Conservation (phyloP, 1,140 invertebrate species). For the Andrena cerasifolii region DNA sequence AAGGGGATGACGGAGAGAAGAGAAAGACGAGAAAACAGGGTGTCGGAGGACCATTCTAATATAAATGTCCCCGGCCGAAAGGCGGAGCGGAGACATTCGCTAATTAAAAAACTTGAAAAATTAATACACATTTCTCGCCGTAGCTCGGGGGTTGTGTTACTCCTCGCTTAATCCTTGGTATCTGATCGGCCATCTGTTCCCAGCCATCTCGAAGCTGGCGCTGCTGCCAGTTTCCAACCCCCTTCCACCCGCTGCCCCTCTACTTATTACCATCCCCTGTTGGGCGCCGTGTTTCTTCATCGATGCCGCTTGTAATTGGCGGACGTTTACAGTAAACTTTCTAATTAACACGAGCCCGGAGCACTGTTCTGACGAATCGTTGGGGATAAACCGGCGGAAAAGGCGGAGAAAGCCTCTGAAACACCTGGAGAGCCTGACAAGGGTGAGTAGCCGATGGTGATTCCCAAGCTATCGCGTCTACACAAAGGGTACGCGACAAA, state of each 20-base stretch:
- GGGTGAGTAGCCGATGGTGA: conserved; percentile 12
- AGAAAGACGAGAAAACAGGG: conserved; percentile 53
- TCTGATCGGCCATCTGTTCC: conserved; percentile 83
- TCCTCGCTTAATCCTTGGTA: conserved; percentile 81
- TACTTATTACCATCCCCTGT: conserved; percentile 49
- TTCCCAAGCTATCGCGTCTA: conserved; percentile 29
- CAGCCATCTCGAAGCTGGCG: conserved; percentile 73
- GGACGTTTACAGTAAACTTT: conserved; percentile 36
- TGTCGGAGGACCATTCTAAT: conserved; percentile 77
- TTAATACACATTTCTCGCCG: conserved; percentile 83
- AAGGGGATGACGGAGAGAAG: conserved; percentile 32
- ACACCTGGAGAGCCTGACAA: not conserved
- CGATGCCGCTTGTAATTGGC: conserved; percentile 23
- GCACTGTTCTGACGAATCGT: not conserved
- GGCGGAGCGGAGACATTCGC: conserved; percentile 81
- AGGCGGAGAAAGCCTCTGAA: not conserved
- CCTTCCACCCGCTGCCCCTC: not conserved
- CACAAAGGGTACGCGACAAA: conserved; percentile 25
- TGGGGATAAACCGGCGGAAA: not conserved
- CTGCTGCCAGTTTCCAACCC: conserved; percentile 33
- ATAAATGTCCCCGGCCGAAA: conserved; percentile 80
- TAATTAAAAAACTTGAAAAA: conserved; percentile 84
- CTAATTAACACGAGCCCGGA: conserved; percentile 17
- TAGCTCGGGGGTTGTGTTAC: conserved; percentile 72
- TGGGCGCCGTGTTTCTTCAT: conserved; percentile 33